Conservation (phyloP, 2,113 vertebrate genomes). For the Rhabdomys dilectus region DNA sequence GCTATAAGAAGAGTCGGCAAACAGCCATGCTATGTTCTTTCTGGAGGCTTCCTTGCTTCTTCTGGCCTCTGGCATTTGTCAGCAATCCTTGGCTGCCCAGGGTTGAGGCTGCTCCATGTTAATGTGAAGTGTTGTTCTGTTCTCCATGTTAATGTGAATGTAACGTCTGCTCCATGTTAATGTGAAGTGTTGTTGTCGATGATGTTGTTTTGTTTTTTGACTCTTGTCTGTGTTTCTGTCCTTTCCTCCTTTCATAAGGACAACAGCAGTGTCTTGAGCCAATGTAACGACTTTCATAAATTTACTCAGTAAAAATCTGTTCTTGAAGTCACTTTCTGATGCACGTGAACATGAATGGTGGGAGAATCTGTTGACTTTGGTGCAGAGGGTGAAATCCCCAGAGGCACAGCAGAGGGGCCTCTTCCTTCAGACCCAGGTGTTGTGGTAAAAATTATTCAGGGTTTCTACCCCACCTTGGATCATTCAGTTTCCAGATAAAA, state of each 20-base stretch:
- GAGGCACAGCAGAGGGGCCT: neutral
- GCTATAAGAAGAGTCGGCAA: neutral
- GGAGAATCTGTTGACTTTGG: neutral
- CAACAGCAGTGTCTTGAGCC: neutral
- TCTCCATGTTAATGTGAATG: neutral
- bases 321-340: neutral
- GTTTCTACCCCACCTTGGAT: too few relatives aligned
- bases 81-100: neutral
- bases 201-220: too few relatives aligned
- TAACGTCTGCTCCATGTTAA: neutral
- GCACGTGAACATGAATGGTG: neutral
- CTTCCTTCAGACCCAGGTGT: neutral
- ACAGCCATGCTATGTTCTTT: neutral
- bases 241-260: neutral
- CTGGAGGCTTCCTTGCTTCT: neutral
- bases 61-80: neutral
- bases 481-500: too few relatives aligned
- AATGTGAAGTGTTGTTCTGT: neutral
- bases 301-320: neutral
- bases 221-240: neutral
- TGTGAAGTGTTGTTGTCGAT: neutral
- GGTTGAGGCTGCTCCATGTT: neutral
- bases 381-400: neutral
- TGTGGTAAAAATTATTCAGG: too few relatives aligned
- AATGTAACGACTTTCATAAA: neutral